Evolutionary conservation across 2,888 invertebrate genomes (phyloP).

Genomic region (Diachrysia chrysitis): DNA sequence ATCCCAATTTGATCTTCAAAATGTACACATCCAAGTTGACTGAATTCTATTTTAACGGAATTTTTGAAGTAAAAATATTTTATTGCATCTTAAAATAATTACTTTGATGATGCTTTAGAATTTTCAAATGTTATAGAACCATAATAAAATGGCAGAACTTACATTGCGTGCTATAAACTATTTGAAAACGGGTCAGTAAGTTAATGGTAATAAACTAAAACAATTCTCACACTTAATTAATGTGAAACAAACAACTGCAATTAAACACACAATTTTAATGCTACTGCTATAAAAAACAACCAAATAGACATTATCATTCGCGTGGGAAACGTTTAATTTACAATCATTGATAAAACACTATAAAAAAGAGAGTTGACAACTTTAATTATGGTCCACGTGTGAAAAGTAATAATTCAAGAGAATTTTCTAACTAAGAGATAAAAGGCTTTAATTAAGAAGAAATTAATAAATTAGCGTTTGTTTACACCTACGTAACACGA

Average conservation of each 20-base stretch:
- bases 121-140: not conserved
- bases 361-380: conserved; percentile 43
- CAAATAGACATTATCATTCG: conserved; percentile 1
- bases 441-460: conserved; percentile 40
- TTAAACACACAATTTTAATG: not conserved
- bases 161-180: not conserved
- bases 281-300: not conserved
- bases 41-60: too few relatives aligned
- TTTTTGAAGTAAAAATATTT: too few relatives aligned
- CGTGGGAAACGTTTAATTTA: conserved; percentile 33
- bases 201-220: not conserved
- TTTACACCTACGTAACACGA: conserved; percentile 27
- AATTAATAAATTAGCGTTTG: conserved; percentile 32
- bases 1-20: not conserved
- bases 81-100: too few relatives aligned
- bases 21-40: not conserved
- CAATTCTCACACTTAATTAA: not conserved
- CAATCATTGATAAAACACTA: conserved; percentile 20
- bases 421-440: conserved; percentile 34
- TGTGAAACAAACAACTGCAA: conserved; percentile 8
- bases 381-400: conserved; percentile 27
- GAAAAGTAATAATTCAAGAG: conserved; percentile 35
- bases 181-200: not conserved
- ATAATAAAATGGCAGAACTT: not conserved
- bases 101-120: too few relatives aligned